Percentiles rank a stretch among this genome's conserved stretches.
These are phyloP conservation scores for Teleiodes luculella DNA, from an alignment of 2,888 invertebrate genomes.

Conservation along the genomic window DNA sequence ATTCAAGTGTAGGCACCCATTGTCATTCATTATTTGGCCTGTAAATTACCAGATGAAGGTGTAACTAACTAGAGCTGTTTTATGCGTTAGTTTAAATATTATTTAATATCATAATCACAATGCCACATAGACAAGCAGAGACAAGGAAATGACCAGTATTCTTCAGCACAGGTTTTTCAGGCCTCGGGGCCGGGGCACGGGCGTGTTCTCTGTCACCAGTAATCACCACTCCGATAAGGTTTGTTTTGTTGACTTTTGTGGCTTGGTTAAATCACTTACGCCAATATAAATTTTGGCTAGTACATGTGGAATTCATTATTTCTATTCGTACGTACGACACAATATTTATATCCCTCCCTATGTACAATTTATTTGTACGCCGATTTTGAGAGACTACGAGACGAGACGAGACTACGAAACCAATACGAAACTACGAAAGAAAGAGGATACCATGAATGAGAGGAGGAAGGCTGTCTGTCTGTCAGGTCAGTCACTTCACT, in stretches of 20 bases:
- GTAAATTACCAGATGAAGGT: slow-evolving; percentile 26
- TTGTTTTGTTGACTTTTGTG: not conserved
- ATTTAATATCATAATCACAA: slow-evolving; percentile 5
- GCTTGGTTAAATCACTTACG: not conserved
- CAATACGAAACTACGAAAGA: too few species aligned
- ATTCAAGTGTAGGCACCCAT: slow-evolving; percentile 88
- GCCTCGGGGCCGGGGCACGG: slow-evolving; percentile 6
- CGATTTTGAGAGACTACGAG: too few species aligned
- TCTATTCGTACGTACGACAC: not conserved
- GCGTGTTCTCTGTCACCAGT: too few species aligned
- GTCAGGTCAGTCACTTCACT: too few species aligned
- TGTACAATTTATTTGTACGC: too few species aligned
- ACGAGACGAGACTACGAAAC: too few species aligned
- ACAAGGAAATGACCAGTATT: slow-evolving; percentile 6
- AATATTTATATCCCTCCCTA: too few species aligned
- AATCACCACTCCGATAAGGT: slow-evolving; percentile 2
- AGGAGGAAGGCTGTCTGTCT: too few species aligned
- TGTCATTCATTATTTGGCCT: slow-evolving; percentile 79
- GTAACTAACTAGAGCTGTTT: not conserved
- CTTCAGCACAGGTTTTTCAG: not conserved
- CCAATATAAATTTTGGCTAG: not conserved
- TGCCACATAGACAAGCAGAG: not conserved
- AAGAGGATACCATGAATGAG: too few species aligned
- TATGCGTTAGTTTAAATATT: not conserved
- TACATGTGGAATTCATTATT: too few species aligned